A percentile compares a stretch with the other conserved stretches of the same genome.
phyloP scores from a whole-genome alignment of 2,113 vertebrate species.

The Abramis brama region DNA sequence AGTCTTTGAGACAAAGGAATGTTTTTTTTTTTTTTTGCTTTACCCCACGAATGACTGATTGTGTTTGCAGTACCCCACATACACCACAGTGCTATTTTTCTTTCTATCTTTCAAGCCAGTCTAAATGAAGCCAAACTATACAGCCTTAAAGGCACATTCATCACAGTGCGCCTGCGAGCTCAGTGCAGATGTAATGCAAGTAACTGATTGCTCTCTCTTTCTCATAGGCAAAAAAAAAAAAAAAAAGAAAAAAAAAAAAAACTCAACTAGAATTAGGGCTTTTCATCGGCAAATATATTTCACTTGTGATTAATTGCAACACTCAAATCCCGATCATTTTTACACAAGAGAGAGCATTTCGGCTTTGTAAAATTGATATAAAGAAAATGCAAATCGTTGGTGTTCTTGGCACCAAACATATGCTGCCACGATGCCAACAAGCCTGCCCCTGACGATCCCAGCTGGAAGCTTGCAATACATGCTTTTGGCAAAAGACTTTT shows the following conservation, averaged over 20 bases:
- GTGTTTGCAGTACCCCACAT: constrained; percentile 75
- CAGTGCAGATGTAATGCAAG: constrained; percentile 77
- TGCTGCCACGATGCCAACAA: constrained; percentile 83
- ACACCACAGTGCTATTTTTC: constrained; percentile 77
- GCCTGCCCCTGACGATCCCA: constrained; percentile 84
- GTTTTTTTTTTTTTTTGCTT: constrained; percentile 60
- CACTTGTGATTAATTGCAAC: constrained; percentile 87
- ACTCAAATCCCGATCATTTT: constrained; percentile 83
- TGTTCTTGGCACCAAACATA: constrained; percentile 86
- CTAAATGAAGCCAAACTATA: constrained; percentile 81
- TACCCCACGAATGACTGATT: constrained; percentile 75
- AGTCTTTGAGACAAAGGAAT: constrained; percentile 76
- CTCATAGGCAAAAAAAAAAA: constrained; percentile 51
- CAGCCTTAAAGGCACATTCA: constrained; percentile 83
- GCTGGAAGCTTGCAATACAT: constrained; percentile 84
- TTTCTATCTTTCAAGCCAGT: constrained; percentile 75
- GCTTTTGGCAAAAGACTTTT: constrained; percentile 82
- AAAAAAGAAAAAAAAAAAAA: constrained; percentile 62
- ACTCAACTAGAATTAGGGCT: constrained; percentile 83
- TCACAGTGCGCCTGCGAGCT: constrained; percentile 74
- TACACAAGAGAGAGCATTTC: constrained; percentile 81
- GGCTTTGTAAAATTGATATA: constrained; percentile 85
- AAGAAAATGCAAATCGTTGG: constrained; percentile 86
- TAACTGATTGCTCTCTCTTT: constrained; percentile 71
- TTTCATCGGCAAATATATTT: constrained; percentile 87